Percentiles rank a stretch among this genome's conserved stretches.
phyloP scores from a whole-genome alignment of 1,140 invertebrate genomes.

The Pseudomyrmex sp. region DNA sequence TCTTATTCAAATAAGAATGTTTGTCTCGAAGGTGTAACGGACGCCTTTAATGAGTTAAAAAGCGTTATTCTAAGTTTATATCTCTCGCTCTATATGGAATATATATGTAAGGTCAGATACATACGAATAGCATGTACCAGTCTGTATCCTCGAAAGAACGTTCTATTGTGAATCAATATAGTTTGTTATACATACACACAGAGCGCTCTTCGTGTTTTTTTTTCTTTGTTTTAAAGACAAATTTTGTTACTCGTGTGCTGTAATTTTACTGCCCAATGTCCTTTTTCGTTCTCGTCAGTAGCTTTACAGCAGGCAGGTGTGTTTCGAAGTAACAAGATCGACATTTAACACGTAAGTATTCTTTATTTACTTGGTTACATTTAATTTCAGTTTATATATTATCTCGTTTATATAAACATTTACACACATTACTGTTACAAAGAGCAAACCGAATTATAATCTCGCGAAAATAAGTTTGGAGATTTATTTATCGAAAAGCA shows the following conservation, averaged over 20 bases:
- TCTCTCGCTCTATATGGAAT: slow-evolving; percentile 4
- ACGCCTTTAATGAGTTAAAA: slow-evolving; percentile 33
- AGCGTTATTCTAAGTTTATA: slow-evolving; percentile 23
- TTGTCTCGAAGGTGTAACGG: background rate
- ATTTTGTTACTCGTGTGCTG: slow-evolving; percentile 15
- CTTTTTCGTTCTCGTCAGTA: background rate
- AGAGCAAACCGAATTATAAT: no score
- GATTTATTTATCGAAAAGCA: no score
- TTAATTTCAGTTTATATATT: no score
- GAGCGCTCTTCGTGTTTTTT: slow-evolving; percentile 29
- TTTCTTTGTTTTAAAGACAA: background rate
- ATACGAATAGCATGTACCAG: slow-evolving; percentile 22
- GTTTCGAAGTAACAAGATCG: background rate
- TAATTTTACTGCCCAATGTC: slow-evolving; percentile 40
- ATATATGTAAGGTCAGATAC: background rate
- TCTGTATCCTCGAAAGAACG: slow-evolving; percentile 25
- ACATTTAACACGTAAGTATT: no score
- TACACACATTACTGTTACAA: no score
- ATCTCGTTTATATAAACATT: no score
- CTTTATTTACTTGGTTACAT: no score
- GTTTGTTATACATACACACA: slow-evolving; percentile 48
- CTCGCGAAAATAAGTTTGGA: no score
- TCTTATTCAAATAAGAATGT: background rate
- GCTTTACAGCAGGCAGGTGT: background rate
- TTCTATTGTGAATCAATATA: slow-evolving; percentile 48